phyloP scores from a whole-genome alignment of 2,797 vertebrate genomes.

The Pseudochirops cupreus region DNA sequence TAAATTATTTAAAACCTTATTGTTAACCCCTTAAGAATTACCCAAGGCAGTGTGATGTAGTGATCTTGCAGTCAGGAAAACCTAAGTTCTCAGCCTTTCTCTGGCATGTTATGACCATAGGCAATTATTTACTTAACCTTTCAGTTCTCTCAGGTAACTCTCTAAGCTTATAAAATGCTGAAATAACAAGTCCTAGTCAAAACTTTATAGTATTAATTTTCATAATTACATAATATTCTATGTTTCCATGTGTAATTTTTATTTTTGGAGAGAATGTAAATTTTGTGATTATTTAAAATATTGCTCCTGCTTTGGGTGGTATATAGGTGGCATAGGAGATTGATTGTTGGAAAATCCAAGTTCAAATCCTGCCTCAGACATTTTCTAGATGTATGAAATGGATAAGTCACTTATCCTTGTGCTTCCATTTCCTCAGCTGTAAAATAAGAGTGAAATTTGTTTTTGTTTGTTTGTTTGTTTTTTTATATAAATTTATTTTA shows the following conservation, averaged over 20 bases:
- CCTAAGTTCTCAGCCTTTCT: neutral
- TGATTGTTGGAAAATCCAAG: neutral
- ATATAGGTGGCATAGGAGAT: neutral
- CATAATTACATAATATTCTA: neutral
- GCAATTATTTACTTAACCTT: neutral
- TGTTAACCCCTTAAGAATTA: neutral
- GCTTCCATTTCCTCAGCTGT: neutral
- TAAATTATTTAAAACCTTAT: neutral
- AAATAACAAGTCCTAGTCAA: neutral
- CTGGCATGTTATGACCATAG: neutral
- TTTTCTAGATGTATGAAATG: neutral
- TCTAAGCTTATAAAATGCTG: neutral
- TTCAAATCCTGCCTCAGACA: neutral
- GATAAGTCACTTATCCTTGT: neutral
- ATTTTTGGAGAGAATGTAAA: neutral
- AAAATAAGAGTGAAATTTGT: neutral
- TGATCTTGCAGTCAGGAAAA: neutral
- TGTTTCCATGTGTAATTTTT: neutral
- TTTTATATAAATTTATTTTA: too few relatives aligned
- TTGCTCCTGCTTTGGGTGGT: neutral
- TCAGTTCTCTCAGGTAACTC: neutral
- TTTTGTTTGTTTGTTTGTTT: too few relatives aligned
- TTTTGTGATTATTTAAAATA: neutral
- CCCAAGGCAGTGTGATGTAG: neutral
- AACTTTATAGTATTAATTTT: neutral